phyloP scores from a whole-genome alignment of 2,113 vertebrate species.

The Marmota monax region DNA sequence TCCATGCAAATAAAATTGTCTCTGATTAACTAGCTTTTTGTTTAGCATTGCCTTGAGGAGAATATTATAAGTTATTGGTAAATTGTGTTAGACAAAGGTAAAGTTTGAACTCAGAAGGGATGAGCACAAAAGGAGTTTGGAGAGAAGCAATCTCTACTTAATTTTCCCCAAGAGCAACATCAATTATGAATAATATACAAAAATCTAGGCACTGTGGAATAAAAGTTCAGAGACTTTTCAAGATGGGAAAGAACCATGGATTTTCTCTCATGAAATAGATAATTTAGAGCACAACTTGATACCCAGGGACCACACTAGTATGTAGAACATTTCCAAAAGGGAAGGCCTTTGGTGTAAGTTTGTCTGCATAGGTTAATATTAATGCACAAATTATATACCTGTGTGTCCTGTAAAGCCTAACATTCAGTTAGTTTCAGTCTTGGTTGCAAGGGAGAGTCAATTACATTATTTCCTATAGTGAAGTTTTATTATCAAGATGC shows the following conservation, averaged over 20 bases:
- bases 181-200: neutral
- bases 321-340: neutral
- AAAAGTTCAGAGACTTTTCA: constrained; percentile 10
- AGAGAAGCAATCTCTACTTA: neutral
- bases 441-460: neutral
- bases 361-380: neutral
- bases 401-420: neutral
- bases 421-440: neutral
- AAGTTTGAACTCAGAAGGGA: neutral
- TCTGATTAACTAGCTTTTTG: constrained; percentile 26
- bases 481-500: constrained; percentile 13
- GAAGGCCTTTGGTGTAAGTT: neutral
- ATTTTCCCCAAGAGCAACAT: neutral
- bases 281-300: neutral
- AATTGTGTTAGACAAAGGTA: neutral
- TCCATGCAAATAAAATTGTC: neutral
- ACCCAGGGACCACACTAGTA: neutral
- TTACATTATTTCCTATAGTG: neutral
- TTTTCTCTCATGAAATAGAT: neutral
- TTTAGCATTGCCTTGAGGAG: neutral
- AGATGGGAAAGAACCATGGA: neutral
- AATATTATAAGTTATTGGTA: neutral
- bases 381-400: neutral
- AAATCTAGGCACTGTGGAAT: neutral
- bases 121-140: neutral